Conservation (phyloP, 2,888 invertebrate species). For the Agrochola circellaris region DNA sequence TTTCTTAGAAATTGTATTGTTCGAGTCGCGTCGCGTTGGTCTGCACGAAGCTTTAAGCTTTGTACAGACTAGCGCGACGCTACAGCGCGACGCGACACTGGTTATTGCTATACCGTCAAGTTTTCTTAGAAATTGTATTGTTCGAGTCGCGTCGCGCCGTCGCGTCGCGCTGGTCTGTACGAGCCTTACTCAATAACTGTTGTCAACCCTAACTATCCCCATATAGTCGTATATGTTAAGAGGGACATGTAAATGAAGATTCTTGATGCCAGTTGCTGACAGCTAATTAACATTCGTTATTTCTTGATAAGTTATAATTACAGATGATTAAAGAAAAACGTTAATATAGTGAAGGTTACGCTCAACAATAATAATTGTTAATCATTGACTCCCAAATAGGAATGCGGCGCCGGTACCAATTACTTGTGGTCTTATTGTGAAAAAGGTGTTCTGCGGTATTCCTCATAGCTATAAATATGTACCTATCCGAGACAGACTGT, state of each 20-base stretch:
- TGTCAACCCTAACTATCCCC: conserved; percentile 17
- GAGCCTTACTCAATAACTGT: neutral
- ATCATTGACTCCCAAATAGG: conserved; percentile 20
- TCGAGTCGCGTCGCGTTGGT: too few relatives aligned
- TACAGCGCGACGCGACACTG: too few relatives aligned
- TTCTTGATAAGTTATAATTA: conserved; percentile 29
- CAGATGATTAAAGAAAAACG: conserved; percentile 15
- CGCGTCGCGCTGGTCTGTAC: too few relatives aligned
- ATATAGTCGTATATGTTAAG: neutral
- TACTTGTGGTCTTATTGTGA: conserved; percentile 3
- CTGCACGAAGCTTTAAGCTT: too few relatives aligned
- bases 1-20: too few relatives aligned
- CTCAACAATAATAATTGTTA: conserved; percentile 3
- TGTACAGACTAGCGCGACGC: too few relatives aligned
- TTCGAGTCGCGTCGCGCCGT: too few relatives aligned
- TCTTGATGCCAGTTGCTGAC: conserved; percentile 15
- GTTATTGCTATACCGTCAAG: too few relatives aligned
- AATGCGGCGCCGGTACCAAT: conserved; percentile 14
- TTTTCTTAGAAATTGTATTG: too few relatives aligned
- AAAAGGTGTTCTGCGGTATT: conserved; percentile 6
- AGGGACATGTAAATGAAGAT: conserved; percentile 26
- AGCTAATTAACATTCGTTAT: conserved; percentile 33
- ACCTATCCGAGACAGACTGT: neutral
- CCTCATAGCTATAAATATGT: neutral
- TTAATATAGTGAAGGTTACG: conserved; percentile 20